Percentiles rank a stretch among this genome's conserved stretches.
Evolutionary conservation across 2,888 invertebrate genomes (phyloP).

Genomic region (Theristus sp.): DNA sequence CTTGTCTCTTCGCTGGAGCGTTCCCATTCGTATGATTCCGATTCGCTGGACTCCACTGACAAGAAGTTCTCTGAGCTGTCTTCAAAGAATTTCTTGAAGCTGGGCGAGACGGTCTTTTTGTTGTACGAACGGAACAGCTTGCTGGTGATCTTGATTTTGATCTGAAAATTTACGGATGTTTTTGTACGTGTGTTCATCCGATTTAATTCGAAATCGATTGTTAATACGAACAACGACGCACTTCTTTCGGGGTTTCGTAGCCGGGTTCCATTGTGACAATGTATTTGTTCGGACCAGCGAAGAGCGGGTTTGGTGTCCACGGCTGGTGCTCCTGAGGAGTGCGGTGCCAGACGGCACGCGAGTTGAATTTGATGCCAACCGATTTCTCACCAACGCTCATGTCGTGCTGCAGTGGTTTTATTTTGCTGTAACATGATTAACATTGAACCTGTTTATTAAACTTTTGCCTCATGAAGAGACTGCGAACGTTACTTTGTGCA

Average conservation of each 20-base stretch:
- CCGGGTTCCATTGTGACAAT: conserved; percentile 3
- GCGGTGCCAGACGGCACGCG: conserved; percentile 3
- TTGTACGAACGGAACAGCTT: neutral
- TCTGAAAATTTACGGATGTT: neutral
- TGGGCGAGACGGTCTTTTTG: neutral
- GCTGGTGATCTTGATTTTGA: conserved; percentile 5
- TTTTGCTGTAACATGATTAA: neutral
- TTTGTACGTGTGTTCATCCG: neutral
- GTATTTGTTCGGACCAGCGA: conserved; percentile 9
- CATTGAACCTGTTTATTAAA: neutral
- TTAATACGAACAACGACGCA: neutral
- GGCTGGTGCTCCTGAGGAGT: neutral
- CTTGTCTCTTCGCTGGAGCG: neutral
- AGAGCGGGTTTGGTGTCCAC: conserved; percentile 2
- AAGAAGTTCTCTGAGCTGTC: neutral
- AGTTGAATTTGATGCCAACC: conserved; percentile 10
- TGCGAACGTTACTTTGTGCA: neutral
- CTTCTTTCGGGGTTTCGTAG: conserved; percentile 1
- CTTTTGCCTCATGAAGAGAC: neutral
- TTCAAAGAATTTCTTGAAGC: neutral
- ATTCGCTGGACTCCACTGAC: neutral
- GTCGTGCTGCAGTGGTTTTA: conserved; percentile 6
- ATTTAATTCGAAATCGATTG: neutral
- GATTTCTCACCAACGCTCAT: conserved; percentile 8
- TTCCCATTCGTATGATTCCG: neutral